phyloP scores from a whole-genome alignment of 2,797 vertebrate genomes.

The Todus mexicanus region DNA sequence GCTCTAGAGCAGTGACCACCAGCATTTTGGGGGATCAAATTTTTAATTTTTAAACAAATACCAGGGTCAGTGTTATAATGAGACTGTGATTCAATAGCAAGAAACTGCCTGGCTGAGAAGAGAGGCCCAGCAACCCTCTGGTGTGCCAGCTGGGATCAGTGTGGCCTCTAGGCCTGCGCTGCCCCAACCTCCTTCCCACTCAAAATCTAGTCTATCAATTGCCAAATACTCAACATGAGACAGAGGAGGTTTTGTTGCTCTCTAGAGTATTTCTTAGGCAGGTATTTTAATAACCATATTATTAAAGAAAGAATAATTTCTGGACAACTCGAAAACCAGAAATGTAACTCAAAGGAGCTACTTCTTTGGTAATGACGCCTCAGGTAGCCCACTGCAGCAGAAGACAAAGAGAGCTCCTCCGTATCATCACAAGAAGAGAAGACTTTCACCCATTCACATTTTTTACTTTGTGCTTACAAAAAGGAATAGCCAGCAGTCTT shows the following conservation, averaged over 20 bases:
- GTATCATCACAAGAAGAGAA: not conserved
- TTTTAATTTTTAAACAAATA: not conserved
- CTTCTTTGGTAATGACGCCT: not conserved
- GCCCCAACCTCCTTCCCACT: not conserved
- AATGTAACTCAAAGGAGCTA: not conserved
- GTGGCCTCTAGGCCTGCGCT: accelerated
- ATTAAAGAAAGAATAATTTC: not conserved
- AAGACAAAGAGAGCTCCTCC: not conserved
- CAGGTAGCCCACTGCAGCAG: not conserved
- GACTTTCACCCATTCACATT: not conserved
- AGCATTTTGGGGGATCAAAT: not conserved
- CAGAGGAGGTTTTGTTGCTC: not conserved
- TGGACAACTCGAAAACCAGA: conserved; percentile 16
- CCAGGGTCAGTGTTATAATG: not conserved
- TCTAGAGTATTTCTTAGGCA: not conserved
- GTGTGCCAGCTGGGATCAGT: accelerated
- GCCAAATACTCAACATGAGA: not conserved
- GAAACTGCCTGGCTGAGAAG: not conserved
- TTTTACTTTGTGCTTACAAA: not conserved
- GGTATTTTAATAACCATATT: not conserved
- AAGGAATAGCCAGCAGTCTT: not conserved
- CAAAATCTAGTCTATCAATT: not conserved
- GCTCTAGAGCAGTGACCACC: not conserved
- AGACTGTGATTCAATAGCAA: not conserved
- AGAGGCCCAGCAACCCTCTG: not conserved